Base-by-base conservation (phyloP, 2,888 invertebrate species). In the Acleris literana region DNA sequence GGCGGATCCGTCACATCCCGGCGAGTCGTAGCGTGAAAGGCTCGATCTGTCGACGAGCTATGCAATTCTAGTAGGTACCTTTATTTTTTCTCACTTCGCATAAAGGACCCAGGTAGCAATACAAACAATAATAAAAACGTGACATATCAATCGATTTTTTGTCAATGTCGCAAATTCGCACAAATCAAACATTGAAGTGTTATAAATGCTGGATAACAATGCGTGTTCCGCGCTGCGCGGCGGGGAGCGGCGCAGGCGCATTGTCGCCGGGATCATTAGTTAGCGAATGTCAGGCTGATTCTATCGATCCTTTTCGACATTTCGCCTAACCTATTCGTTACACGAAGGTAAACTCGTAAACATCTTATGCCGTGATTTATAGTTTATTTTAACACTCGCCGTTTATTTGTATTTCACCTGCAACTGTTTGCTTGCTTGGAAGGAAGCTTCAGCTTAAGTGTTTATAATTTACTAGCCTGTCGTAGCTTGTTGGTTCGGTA, bases 141-240 rank as follows among this genome's bases (percentile, higher is more conserved):
- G 81, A 92, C 83, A 82, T 91, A 84, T 92, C 91, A 91, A 92
- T 92, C 85, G 88, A 79, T 82, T 88, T 89, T 87, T 86, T 88
- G 78, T 73, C 74, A 76, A 82, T 85, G 85, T 86, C 85, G 81
- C 84, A 83, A 86, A 86, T 89, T 91, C 90, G 85, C 87, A 87
- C 90, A 91, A 90, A 92, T 92, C 91, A 90, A 91, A 92, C 82
- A 90, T 85, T 87, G 90, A 88, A 91, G 92, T 92, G 92, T 91
- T 91, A 91, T 88, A 87, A 86, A 79, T 89, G 82, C 84, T 73
- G 77, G 81, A 77, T 83, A 73, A 90, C 90, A 90, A 91, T 82
- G 82, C 77, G 80, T 78, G 84, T 87, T 82, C 79, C 75, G 78
- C 84, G 81, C 84, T 78, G 81, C 81, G 75, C 85, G 78, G 81